Conservation (phyloP, 2,113 vertebrate species). For the Donacobius atricapilla region DNA sequence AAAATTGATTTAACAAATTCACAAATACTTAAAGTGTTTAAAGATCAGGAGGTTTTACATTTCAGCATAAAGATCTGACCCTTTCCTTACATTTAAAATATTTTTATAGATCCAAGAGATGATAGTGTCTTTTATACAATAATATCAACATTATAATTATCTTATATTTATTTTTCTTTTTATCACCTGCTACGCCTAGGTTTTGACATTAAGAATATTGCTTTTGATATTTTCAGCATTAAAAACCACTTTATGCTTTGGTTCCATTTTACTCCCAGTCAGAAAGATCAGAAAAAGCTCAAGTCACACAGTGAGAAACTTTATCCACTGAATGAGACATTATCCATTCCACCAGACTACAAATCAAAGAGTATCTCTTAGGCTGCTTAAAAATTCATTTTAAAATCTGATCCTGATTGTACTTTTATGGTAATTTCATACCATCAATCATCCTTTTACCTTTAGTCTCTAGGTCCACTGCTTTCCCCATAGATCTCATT, state of each 20-base stretch:
- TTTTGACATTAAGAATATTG: constrained; percentile 78
- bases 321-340: constrained; percentile 98
- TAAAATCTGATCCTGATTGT: constrained; percentile 99
- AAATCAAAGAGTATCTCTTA: constrained; percentile 99
- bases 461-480: constrained; percentile 92
- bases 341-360: constrained; percentile 94
- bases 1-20: neutral
- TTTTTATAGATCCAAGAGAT: neutral
- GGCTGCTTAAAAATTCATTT: constrained; percentile 99
- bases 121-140: neutral
- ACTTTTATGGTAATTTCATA: constrained; percentile 98
- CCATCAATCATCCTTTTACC: constrained; percentile 96
- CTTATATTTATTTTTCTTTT: constrained; percentile 76
- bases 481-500: constrained; percentile 92
- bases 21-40: neutral
- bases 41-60: neutral
- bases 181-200: constrained; percentile 62
- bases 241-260: constrained; percentile 80
- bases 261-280: constrained; percentile 82
- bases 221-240: constrained; percentile 82
- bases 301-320: constrained; percentile 86
- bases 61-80: neutral
- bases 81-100: neutral
- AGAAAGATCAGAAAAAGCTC: constrained; percentile 85
- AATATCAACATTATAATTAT: constrained; percentile 54